Percentiles rank a stretch among this genome's conserved stretches.
Conservation (phyloP, 2,888 invertebrate species). For the Scelioninae gen. 2 region DNA sequence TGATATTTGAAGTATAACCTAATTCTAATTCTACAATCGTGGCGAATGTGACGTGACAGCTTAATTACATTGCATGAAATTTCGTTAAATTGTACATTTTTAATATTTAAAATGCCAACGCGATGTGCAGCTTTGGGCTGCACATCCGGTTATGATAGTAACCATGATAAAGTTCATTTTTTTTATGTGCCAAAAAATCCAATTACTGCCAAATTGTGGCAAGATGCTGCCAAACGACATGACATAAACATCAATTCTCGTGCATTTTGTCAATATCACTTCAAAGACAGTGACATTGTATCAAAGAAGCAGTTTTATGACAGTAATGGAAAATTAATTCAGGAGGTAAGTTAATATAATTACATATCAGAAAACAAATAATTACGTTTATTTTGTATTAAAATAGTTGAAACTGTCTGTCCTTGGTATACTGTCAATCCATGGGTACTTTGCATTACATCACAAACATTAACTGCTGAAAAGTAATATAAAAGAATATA, state of each 20-base stretch:
- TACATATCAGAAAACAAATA: constrained; percentile 1
- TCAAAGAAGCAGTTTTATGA: constrained; percentile 13
- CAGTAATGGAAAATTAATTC: constrained; percentile 3
- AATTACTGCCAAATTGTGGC: not conserved
- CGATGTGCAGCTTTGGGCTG: constrained; percentile 23
- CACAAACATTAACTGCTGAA: constrained; percentile 1
- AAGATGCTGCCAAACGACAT: constrained; percentile 1
- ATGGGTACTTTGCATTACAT: constrained; percentile 1
- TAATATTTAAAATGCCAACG: constrained; percentile 15
- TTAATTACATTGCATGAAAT: constrained; percentile 1
- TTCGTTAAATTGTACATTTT: constrained; percentile 1
- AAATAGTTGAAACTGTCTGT: constrained; percentile 1
- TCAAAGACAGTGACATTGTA: not conserved
- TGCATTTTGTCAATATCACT: constrained; percentile 9
- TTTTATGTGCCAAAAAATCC: no score
- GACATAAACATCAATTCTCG: constrained; percentile 16
- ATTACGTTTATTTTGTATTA: constrained; percentile 1
- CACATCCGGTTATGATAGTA: no score
- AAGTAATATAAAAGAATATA: constrained; percentile 1
- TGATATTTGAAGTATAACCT: no score
- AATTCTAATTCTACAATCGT: no score
- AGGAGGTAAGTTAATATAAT: constrained; percentile 6
- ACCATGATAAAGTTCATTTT: constrained; percentile 20
- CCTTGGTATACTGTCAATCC: constrained; percentile 1
- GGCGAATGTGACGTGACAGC: no score